Base-by-base conservation (phyloP, 92 coral and sea anemone species). In the Pocillopora meandrina region DNA sequence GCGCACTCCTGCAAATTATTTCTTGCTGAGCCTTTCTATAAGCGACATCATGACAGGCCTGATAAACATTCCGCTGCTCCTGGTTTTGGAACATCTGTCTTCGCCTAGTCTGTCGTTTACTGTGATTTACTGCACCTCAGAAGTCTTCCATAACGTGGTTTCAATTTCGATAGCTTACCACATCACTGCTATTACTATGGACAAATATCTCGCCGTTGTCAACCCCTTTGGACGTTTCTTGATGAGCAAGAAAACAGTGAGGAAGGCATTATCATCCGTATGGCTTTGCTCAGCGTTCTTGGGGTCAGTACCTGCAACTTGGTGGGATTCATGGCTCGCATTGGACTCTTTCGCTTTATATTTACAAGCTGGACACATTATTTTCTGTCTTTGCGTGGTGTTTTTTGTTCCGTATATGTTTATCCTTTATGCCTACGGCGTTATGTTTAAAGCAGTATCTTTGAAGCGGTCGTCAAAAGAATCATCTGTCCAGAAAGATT, bases 351-450 rank as follows among this genome's bases (percentile, higher is more conserved):
- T 33, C 9, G 84, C 75, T 16, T 3, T 9, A 35, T 56, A 10
- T 59, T 72, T 82, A n/a, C 78, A 61, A 73, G 47, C 33, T 0
- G 68, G 55, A 3, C 86, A 82, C 31, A 80, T 80, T 31, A 74
- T 82, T 2, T 82, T 82, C 76, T 82, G 86, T 63, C 80, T 74
- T 7, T 70, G 57, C 52, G 80, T 71, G 1, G 86, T 82, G 26
- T 82, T 82, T 36, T 35, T 82, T 16, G 13, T 82, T 4, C 86
- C 86, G 26, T 82, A 82, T 80, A 57, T 52, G 4, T 69, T 81
- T 58, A 81, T 81, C 9, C 35, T 69, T 70, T 81, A 81, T 26
- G 76, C 84, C 11, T 70, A 81, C 36, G 57, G 31, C 12, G 67
- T 56, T 19, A 81, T 81, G 84, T 81, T 67, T 15, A 58, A 69